Percentiles rank a stretch among this genome's conserved stretches.
These are phyloP conservation scores for Montipora capricornis DNA, from an alignment of 64 coral and sea anemone genomes.

Conservation along the genomic window DNA sequence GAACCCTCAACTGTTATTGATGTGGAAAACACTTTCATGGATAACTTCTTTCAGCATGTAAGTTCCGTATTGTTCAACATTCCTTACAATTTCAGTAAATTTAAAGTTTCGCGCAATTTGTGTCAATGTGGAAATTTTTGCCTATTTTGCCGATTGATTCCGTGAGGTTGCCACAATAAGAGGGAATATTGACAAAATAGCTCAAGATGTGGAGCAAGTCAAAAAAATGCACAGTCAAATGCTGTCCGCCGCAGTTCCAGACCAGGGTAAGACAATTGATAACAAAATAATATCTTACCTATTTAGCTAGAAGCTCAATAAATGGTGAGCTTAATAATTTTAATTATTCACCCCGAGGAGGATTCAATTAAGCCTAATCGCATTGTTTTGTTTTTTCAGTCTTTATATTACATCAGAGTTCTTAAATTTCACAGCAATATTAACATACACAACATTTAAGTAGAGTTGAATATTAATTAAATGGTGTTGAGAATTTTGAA, in stretches of 20 bases:
- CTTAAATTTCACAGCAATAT: neutral
- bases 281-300: neutral
- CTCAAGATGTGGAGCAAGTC: conserved; percentile 77
- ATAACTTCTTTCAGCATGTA: conserved; percentile 74
- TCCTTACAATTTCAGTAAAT: neutral
- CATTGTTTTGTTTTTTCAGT: neutral
- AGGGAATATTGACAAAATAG: conserved; percentile 70
- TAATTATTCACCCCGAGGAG: neutral
- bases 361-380: neutral
- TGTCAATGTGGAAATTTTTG: neutral
- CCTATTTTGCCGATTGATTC: neutral
- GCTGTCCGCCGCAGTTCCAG: conserved; percentile 74
- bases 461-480: neutral
- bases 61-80: conserved; percentile 7
- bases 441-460: neutral
- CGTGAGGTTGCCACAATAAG: conserved; percentile 67
- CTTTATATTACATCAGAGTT: neutral
- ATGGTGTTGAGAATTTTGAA: neutral
- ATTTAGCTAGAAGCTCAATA: too few relatives aligned
- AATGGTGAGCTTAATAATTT: neutral
- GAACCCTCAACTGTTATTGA: conserved; percentile 39
- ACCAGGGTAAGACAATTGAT: conserved; percentile 42
- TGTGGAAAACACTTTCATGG: conserved; percentile 71
- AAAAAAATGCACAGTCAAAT: conserved; percentile 77
- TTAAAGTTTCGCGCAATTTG: neutral